Conservation (phyloP, 1,140 invertebrate genomes). For the Holcopasites calliopsidis region DNA sequence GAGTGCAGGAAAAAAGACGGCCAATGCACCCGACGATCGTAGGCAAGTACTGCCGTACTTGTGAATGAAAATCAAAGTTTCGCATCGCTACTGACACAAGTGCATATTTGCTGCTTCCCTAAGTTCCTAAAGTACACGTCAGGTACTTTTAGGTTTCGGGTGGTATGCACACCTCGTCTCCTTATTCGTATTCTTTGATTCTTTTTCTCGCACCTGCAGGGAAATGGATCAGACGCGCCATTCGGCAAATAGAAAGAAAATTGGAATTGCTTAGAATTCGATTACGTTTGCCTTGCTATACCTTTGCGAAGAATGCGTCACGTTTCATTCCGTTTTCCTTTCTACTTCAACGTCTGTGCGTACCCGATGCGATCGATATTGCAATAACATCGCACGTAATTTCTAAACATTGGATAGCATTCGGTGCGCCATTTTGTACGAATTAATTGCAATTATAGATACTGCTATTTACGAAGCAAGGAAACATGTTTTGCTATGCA, state of each 20-base stretch:
- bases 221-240: too few relatives aligned
- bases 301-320: background rate
- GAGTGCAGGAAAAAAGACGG: conserved; percentile 1
- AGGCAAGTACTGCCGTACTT: conserved; percentile 12
- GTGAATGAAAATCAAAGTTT: conserved; percentile 51
- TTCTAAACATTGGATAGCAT: too few relatives aligned
- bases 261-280: too few relatives aligned
- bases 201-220: too few relatives aligned
- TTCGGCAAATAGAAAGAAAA: too few relatives aligned
- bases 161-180: background rate
- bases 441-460: too few relatives aligned
- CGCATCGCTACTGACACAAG: conserved; percentile 22
- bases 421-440: too few relatives aligned
- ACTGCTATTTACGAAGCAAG: too few relatives aligned
- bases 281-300: conserved; percentile 12
- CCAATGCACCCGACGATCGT: background rate
- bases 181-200: background rate
- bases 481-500: too few relatives aligned
- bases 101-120: background rate
- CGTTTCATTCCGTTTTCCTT: background rate
- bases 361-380: too few relatives aligned
- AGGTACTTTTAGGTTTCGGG: background rate
- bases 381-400: too few relatives aligned
- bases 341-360: background rate
- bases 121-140: background rate